Conservation (phyloP, 2,113 vertebrate genomes). For the Anhinga anhinga region DNA sequence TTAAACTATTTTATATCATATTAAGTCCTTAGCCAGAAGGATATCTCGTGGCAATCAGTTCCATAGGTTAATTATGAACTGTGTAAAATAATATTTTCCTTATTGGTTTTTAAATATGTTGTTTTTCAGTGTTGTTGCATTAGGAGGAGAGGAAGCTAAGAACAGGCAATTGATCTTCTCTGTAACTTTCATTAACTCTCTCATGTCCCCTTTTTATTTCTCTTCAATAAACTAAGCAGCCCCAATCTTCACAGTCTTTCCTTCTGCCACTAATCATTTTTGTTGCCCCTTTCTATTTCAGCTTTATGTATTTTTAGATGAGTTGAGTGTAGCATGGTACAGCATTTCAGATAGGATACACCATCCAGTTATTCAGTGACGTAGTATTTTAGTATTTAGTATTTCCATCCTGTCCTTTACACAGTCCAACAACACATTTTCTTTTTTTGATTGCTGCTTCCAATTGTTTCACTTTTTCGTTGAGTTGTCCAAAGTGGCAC, state of each 20-base stretch:
- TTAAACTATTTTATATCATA: slow-evolving; percentile 53
- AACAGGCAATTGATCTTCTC: background rate
- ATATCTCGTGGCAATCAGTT: slow-evolving; percentile 55
- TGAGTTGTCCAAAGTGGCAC: background rate
- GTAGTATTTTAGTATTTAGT: background rate
- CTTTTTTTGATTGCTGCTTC: background rate
- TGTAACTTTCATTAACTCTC: slow-evolving; percentile 51
- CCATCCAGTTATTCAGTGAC: background rate
- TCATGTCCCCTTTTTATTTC: slow-evolving; percentile 24
- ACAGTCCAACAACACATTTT: background rate
- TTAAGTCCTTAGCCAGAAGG: slow-evolving; percentile 46
- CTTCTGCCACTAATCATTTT: slow-evolving; percentile 30
- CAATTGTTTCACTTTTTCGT: background rate
- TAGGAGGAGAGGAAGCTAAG: background rate
- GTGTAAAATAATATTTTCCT: slow-evolving; percentile 29
- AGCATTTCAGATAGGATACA: background rate
- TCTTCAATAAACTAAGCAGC: slow-evolving; percentile 9
- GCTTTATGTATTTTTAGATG: background rate
- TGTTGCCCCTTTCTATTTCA: slow-evolving; percentile 20
- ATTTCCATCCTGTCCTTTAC: background rate
- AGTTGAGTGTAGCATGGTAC: background rate
- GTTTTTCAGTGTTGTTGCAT: background rate
- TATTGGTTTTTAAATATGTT: slow-evolving; percentile 33
- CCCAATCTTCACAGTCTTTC: background rate
- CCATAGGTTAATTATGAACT: slow-evolving; percentile 52